phyloP scores from a whole-genome alignment of 2,797 vertebrate species.

The Hypotaenidia philippensis region DNA sequence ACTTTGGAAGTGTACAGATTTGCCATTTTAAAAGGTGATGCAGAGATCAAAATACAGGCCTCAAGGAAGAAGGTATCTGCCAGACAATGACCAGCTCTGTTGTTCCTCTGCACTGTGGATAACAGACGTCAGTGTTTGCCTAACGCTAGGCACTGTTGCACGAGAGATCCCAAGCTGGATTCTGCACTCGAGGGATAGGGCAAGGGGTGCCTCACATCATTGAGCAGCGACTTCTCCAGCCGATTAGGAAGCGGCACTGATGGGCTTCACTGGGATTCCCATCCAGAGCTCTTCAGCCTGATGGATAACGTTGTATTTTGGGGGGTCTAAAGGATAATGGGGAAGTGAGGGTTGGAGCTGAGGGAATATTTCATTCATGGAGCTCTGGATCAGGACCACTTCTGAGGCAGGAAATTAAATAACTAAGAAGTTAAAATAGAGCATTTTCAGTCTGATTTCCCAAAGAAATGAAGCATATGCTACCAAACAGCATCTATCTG shows the following conservation, averaged over 20 bases:
- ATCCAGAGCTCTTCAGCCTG: conserved; percentile 31
- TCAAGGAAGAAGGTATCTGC: background rate
- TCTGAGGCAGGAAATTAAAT: conserved; percentile 9
- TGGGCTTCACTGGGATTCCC: conserved; percentile 54
- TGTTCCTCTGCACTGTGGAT: background rate
- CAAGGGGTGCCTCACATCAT: conserved; percentile 69
- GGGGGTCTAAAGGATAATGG: conserved; percentile 45
- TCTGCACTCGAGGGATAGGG: conserved; percentile 40
- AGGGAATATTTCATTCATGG: conserved; percentile 17
- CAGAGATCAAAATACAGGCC: background rate
- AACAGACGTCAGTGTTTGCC: background rate
- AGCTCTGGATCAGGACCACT: background rate
- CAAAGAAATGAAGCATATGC: background rate
- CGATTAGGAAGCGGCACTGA: conserved; percentile 60
- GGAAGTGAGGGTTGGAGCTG: background rate
- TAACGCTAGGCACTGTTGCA: background rate
- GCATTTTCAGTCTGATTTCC: background rate
- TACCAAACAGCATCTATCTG: background rate
- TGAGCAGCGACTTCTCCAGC: conserved; percentile 65
- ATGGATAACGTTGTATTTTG: background rate
- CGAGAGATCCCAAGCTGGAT: background rate
- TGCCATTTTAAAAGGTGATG: background rate
- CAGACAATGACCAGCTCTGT: background rate
- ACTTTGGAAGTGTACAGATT: background rate
- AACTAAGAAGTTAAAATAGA: background rate